Base-by-base conservation (phyloP, 2,797 vertebrate species). In the Pachyuromys duprasi region DNA sequence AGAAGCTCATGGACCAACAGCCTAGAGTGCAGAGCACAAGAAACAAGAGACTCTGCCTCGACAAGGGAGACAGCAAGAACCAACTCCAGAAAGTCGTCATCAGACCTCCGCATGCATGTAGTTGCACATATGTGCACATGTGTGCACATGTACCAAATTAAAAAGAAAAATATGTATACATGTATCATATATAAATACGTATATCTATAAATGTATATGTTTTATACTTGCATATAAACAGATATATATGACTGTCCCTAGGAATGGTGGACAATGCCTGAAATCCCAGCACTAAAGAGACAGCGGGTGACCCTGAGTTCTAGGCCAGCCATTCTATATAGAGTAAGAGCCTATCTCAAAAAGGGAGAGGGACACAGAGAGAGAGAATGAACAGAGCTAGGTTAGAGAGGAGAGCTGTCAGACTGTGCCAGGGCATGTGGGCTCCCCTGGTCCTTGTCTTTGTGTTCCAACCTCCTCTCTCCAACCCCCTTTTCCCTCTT, bases 351-450 rank as follows among this genome's bases (percentile, higher is more conserved):
- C 20, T 53, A 7, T 55, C 33, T 70, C 33, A n/a, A n/a, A n/a
- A 84, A 39, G n/a, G 63, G 60, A 39, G 57, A 14, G 1, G 14
- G 55, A 26, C 24, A 28, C 8, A 36, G n/a, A 72, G 8, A 39
- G 36, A 83, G 81, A 65, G 39, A 45, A 17, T 3, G 26, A 53
- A 18, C 20, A 67, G 36, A 39, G 86, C 31, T 22, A 24, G 4
- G 60, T 55, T 74, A 80, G 33, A 36, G 13, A 36, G 3, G 22
- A 79, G 39, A 70, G 22, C 14, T 22, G 24, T 31, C 65, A 13
- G 24, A 7, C 11, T 36, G 5, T 45, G 39, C 8, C 42, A 7
- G 39, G 63, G 13, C 22, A 0, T 9, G 42, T 1, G 1, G 20
- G 13, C 39, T n/a, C 42, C 39, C 31, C n/a, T 65, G 20, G 18